Evolutionary conservation across 2,113 vertebrate genomes (phyloP), one percentile per base, ranked within the genome.

Genomic region (Burhinus oedicnemus): DNA sequence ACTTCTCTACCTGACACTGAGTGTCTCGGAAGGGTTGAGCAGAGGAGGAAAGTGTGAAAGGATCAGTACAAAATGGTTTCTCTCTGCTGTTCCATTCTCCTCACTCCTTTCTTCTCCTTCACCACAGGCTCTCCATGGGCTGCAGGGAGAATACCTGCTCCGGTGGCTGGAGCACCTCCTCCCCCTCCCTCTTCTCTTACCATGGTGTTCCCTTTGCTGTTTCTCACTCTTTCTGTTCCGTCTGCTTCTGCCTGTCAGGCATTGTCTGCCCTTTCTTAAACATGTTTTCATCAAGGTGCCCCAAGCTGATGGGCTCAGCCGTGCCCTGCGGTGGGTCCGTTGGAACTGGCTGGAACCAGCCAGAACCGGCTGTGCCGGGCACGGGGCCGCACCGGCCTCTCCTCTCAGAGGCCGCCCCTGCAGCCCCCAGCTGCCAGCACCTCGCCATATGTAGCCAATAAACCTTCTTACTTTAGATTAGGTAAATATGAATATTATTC

Each of bases 321-420:
- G 42, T 17, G 29, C 12, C 30, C 36, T 45, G n/a, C 0, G 0
- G 17, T 9, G 15, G 20, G 27, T 25, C 42, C 6, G 1, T 2
- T n/a, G 45, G 23, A 75, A 34, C 5, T 11, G 40, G 40, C 40
- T 40, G 40, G 40, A 40, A 40, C 40, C 40, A 40, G 40, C 40
- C 40, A 40, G 40, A 40, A 40, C 40, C 40, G 40, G 40, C 40
- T 40, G 40, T 40, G 40, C 40, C 40, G 40, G 40, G 40, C 40
- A 40, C 11, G 40, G 40, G 40, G 40, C 40, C 8, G 40, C 40
- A 40, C 40, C 40, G 40, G 40, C 40, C 40, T 40, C 30, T 21
- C 2, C n/a, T 69, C 29, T 7, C 26, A 22, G 7, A 34, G 18
- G 4, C 3, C 0, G 1, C 18, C 14, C 25, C 29, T 42, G 49